Evolutionary conservation across 2,888 invertebrate species (phyloP), one percentile per base, ranked within the genome.

Genomic region (Torymus texanus): DNA sequence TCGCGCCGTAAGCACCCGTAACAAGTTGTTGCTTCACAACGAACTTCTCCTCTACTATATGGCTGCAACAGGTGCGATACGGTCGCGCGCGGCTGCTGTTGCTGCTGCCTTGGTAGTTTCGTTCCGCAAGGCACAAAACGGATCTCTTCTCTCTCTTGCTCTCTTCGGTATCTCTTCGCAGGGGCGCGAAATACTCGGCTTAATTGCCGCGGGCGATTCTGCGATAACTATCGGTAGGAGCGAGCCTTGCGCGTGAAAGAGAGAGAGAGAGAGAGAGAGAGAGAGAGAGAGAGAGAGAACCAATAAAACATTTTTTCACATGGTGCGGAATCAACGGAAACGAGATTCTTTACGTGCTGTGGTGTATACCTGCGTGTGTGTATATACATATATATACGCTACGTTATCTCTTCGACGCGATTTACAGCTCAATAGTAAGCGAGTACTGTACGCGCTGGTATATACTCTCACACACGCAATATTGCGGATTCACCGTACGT

Each of bases 61-160:
- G 82, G 82, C 83, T 82, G 84, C 81, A 84, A 84, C 87, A 84
- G 84, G 83, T 85, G 84, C 85, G 86, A 86, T 87, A 87, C 83
- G 85, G 86, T 86, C 86, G 84, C 82, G 78, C 29, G 29, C 29
- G 29, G 29, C 4, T 4, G 21, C 29, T 29, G 21, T 3, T 29
- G 29, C 29, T 29, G 29, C 29, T 29, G 29, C 29, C 29, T 8
- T 12, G 65, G 78, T 62, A 73, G 65, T 61, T 68, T 61, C 53
- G 66, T 78, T 71, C 50, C 75, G 51, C 80, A 4, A 4, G 24
- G 51, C 53, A 18, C 72, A 78, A 73, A 77, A 77, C 71, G 65
- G 62, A 62, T 51, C 79, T 77, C 66, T 65, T 56, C 10, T 29
- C 29, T 29, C 50, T 14, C 81, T 75, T 75, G 16, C 16, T 63